Conservation (phyloP, 2,797 vertebrate genomes). For the Leptoclinus maculatus region DNA sequence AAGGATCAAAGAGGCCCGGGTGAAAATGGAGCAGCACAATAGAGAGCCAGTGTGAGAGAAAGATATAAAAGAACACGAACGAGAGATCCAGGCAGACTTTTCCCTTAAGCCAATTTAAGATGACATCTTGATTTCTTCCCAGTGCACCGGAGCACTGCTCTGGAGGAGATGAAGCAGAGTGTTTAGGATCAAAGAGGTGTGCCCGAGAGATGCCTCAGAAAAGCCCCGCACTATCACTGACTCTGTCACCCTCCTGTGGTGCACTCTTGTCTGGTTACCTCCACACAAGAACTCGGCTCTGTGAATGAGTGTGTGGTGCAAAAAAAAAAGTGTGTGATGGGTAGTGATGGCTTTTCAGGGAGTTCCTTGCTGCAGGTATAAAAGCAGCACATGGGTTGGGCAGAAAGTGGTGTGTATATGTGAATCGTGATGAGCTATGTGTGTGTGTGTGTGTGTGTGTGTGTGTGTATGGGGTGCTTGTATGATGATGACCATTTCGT, state of each 20-base stretch:
- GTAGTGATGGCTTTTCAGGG: constrained; percentile 25
- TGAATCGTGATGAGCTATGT: constrained; percentile 9
- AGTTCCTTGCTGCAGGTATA: constrained; percentile 32
- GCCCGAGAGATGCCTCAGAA: constrained; percentile 68
- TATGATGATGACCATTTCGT: constrained; percentile 40
- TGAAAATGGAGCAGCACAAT: constrained; percentile 73
- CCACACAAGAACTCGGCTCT: constrained; percentile 46
- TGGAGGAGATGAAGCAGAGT: constrained; percentile 78
- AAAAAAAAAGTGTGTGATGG: constrained; percentile 23
- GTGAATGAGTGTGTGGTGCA: constrained; percentile 37
- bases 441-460: constrained; percentile 12
- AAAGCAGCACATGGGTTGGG: constrained; percentile 27
- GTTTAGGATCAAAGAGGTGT: constrained; percentile 83
- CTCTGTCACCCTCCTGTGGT: constrained; percentile 69
- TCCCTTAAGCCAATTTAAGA: constrained; percentile 82
- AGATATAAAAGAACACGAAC: constrained; percentile 76
- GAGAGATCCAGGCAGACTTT: constrained; percentile 74
- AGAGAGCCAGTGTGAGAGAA: constrained; percentile 54
- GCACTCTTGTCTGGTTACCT: constrained; percentile 62
- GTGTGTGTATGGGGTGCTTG: not conserved
- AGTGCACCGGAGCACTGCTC: constrained; percentile 63
- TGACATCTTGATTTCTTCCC: constrained; percentile 86
- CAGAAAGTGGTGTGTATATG: constrained; percentile 8
- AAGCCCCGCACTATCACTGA: constrained; percentile 62
- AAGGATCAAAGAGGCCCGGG: constrained; percentile 79